Base-by-base conservation (phyloP, 2,113 vertebrate genomes). In the Jaculus jaculus region DNA sequence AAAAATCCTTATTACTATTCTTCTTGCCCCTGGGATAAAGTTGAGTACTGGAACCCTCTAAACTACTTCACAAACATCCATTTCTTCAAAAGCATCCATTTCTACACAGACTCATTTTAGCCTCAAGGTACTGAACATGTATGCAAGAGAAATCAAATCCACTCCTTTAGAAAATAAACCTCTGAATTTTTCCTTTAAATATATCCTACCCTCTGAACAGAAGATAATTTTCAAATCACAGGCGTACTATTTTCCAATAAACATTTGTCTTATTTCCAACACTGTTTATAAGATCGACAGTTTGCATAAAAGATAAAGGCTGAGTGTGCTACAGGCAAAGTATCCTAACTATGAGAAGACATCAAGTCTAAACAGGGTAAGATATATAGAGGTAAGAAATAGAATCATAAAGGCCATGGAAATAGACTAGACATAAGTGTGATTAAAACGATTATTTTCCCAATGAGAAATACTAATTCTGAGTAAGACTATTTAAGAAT, bases 1-100 rank as follows among this genome's bases (percentile, higher is more conserved):
- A 96, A 98, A 96, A 99, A 98, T 98, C 98, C 98, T 91, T 96
- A 97, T 97, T 98, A 98, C 98, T 99, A 98, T 98, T 98, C 98
- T 98, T 94, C 97, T 95, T 97, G 92, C 97, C 97, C 96, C 81
- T 81, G 97, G 96, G 97, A 99, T 98, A 98, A 98, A 98, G 97
- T 97, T 92, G 98, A 98, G 97, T 98, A 98, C 98, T 97, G 96
- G 97, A 97, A 93, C 7, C 97, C 93, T 91, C 87, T 93, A 92
- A 96, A 90, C 89, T 96, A 90, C 63, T 95, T 96, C 73, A 96
- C 75, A 94, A 95, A 91, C 87, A 94, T 92, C 91, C 87, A 83
- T 68, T 91, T 86, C 51, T 95, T 96, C 75, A 96, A 72, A 94
- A 95, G 90, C 87, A 94, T 92, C 91, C 87, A 83, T 69, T 91